Evolutionary conservation across 2,113 vertebrate genomes (phyloP), one percentile per base, ranked within the genome.

Genomic region (Cromileptes altivelis): DNA sequence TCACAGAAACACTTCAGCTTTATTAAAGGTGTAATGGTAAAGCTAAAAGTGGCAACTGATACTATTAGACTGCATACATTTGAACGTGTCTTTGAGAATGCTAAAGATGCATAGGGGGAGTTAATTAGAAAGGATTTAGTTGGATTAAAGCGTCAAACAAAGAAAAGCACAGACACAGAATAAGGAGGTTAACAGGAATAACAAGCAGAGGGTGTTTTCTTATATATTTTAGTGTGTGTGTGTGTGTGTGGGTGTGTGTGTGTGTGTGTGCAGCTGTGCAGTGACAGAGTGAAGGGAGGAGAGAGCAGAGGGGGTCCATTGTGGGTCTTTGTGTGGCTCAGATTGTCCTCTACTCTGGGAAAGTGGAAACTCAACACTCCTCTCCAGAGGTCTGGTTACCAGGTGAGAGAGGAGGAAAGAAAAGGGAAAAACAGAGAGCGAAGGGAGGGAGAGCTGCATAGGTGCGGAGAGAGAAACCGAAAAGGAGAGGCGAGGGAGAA

Each of bases 341-440:
- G 91, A 94, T 94, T 95, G 93, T 95, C 94, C 92, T 93, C 92
- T 92, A 93, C 94, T 94, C 92, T 95, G 95, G 95, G 95, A 95
- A 95, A 95, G 95, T 94, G 93, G 95, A 95, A 95, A 95, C 93
- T 93, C 90, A 94, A 95, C 93, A 94, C 95, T 91, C 85, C 87
- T 90, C 93, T 93, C 94, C 89, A 88, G 93, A 94, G 95, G 91
- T 95, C 94, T 93, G 91, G 94, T 95, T 95, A 95, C 94, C 94
- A 95, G 95, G 95, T 94, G 94, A 94, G 93, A 93, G 94, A 87
- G 90, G 78, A 79, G 88, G 91, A 90, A 92, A 93, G 88, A 86
- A 90, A 90, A 84, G 85, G 75, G 74, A 82, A 91, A 93, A 92
- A 93, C 78, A 88, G 78, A 12, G 4, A 12, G 4, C 67, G 62